A percentile compares a stretch with the other conserved stretches of the same genome.
Conservation (phyloP, 2,113 vertebrate genomes). For the Prunella himalayana region DNA sequence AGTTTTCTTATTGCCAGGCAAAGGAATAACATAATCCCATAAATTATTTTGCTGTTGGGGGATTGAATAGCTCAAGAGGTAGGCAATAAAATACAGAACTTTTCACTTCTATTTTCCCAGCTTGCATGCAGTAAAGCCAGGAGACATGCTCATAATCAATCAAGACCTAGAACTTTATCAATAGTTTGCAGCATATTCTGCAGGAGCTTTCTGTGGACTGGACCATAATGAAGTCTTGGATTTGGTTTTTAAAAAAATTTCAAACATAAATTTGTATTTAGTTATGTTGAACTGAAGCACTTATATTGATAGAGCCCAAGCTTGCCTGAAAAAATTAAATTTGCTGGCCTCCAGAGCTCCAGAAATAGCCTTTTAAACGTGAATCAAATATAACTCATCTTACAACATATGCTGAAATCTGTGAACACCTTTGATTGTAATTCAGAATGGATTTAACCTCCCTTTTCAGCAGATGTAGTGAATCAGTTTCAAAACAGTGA, state of each 20-base stretch:
- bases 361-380: background rate
- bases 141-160: background rate
- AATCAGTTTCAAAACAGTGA: background rate
- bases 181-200: background rate
- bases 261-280: background rate
- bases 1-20: constrained; percentile 55
- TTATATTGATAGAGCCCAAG: background rate
- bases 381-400: background rate
- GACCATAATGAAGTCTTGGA: background rate
- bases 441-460: background rate
- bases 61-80: constrained; percentile 55
- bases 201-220: background rate
- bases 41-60: constrained; percentile 51
- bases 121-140: background rate
- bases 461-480: background rate
- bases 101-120: constrained; percentile 24
- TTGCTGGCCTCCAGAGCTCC: background rate
- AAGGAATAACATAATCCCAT: constrained; percentile 54
- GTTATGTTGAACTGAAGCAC: background rate
- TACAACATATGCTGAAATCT: background rate
- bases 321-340: background rate
- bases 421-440: background rate
- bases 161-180: background rate
- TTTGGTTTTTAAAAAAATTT: background rate
- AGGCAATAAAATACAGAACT: constrained; percentile 22